Conservation (phyloP, 2,113 vertebrate species). For the Oriolus oriolus region DNA sequence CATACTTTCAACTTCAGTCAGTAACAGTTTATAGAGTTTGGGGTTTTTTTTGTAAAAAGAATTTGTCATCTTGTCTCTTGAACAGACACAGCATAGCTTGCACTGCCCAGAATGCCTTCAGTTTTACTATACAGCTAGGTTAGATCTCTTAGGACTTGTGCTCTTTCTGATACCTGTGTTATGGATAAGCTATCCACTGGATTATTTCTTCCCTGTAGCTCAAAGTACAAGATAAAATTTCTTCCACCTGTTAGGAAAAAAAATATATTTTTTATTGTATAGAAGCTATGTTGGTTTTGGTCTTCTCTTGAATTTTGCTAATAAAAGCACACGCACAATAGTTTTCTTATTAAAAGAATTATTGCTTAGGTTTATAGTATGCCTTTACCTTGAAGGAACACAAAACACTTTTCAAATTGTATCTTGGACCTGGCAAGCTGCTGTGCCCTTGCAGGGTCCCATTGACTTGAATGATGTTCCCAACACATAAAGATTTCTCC, state of each 20-base stretch:
- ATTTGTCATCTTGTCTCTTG: not conserved
- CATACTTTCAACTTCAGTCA: conserved; percentile 10
- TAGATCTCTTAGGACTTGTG: conserved; percentile 47
- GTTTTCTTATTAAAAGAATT: conserved; percentile 44
- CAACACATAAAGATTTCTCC: conserved; percentile 56
- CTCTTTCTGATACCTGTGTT: conserved; percentile 37
- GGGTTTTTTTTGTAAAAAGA: not conserved
- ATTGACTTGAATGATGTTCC: conserved; percentile 53
- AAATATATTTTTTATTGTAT: not conserved
- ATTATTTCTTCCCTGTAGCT: conserved; percentile 49
- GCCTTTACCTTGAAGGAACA: conserved; percentile 50
- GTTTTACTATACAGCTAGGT: conserved; percentile 54
- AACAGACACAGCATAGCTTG: not conserved
- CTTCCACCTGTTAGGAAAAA: conserved; percentile 29
- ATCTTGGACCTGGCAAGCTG: conserved; percentile 45
- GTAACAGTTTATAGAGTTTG: conserved; percentile 23
- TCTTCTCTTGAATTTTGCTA: not conserved
- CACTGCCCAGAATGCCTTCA: conserved; percentile 16
- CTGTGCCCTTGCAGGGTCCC: not conserved
- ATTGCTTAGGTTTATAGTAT: conserved; percentile 40
- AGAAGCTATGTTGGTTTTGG: not conserved
- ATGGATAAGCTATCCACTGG: conserved; percentile 38
- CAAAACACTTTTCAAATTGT: conserved; percentile 48
- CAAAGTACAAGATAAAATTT: conserved; percentile 58
- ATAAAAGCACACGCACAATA: conserved; percentile 14